Conservation (phyloP, 1,140 invertebrate genomes). For the Hylyphantes graminicola region DNA sequence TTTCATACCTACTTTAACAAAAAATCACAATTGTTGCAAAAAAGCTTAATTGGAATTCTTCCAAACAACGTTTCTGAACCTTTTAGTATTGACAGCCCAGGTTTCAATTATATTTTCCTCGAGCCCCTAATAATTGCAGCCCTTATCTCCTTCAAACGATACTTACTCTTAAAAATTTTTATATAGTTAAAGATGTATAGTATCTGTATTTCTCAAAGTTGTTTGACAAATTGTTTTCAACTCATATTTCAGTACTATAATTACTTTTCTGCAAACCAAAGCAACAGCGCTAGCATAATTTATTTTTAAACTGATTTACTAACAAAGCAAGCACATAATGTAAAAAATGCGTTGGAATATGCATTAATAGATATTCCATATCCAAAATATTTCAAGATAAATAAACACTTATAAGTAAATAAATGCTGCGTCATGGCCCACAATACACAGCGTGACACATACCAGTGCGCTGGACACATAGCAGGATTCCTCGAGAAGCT, state of each 20-base stretch:
- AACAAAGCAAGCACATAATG: not conserved
- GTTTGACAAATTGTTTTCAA: not conserved
- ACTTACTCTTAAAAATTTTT: not conserved
- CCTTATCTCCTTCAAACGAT: not conserved
- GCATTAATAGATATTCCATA: not conserved
- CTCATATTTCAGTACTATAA: not conserved
- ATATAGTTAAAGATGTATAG: not conserved
- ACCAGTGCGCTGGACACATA: not conserved
- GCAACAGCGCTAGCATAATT: not conserved
- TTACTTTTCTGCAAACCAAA: conserved; percentile 10
- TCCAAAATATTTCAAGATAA: not conserved
- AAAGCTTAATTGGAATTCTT: too few species aligned
- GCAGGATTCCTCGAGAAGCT: not conserved
- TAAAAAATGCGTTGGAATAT: not conserved
- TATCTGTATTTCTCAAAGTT: not conserved
- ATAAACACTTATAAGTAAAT: not conserved
- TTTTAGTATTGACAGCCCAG: too few species aligned
- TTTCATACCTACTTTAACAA: too few species aligned
- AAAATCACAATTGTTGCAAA: too few species aligned
- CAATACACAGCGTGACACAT: not conserved
- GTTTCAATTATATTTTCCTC: too few species aligned
- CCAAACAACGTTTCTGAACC: too few species aligned
- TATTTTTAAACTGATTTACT: not conserved
- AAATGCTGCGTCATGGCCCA: not conserved
- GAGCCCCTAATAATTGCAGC: too few species aligned